Evolutionary conservation across 2,888 invertebrate species (phyloP).

Genomic region (Agrilus mali): DNA sequence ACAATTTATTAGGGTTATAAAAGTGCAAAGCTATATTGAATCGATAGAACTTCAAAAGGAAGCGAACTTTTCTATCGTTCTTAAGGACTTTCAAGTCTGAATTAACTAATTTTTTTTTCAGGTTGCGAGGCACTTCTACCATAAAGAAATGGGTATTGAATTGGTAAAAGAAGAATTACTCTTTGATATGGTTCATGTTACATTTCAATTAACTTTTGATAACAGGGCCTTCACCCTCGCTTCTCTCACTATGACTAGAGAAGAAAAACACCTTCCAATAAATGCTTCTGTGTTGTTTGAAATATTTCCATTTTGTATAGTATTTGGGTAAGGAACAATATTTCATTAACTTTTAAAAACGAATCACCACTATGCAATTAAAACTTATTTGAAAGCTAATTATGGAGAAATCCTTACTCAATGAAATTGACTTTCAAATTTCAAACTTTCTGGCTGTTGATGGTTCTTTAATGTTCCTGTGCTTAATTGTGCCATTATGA

Average conservation of each 20-base stretch:
- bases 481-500: too few relatives aligned
- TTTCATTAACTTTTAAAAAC: too few relatives aligned
- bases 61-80: too few relatives aligned
- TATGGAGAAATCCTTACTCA: too few relatives aligned
- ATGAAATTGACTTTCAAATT: too few relatives aligned
- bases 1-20: background rate
- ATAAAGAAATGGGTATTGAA: conserved; percentile 89
- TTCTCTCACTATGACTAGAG: conserved; percentile 71
- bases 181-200: conserved; percentile 86
- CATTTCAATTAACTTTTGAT: conserved; percentile 88
- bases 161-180: conserved; percentile 74
- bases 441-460: too few relatives aligned
- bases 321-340: conserved; percentile 64
- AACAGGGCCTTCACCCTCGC: conserved; percentile 82
- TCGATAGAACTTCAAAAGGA: too few relatives aligned
- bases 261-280: conserved; percentile 80
- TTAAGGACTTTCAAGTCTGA: too few relatives aligned
- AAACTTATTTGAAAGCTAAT: too few relatives aligned
- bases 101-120: conserved; percentile 23
- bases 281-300: conserved; percentile 85
- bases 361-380: too few relatives aligned
- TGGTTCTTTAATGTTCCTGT: too few relatives aligned
- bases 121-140: conserved; percentile 88
- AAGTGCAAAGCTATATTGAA: too few relatives aligned
- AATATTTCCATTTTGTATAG: conserved; percentile 96